Conservation (phyloP, 2,113 vertebrate genomes). For the Acanthochromis polyacanthus region DNA sequence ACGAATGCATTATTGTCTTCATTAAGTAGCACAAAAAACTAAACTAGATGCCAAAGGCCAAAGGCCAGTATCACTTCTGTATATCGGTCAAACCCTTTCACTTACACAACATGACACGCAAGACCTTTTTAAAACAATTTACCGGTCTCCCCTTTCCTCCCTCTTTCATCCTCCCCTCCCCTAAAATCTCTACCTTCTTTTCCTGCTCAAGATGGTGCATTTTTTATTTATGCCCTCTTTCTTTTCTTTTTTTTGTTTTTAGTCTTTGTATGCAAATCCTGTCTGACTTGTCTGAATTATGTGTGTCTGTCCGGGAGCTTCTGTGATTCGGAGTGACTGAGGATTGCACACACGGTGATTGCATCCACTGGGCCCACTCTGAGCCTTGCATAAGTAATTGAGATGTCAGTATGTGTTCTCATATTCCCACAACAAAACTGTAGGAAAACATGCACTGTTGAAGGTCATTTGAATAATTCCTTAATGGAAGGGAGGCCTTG, state of each 20-base stretch:
- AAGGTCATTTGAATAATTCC: slow-evolving; percentile 87
- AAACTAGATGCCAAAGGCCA: slow-evolving; percentile 47
- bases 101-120: slow-evolving; percentile 56
- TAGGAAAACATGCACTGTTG: slow-evolving; percentile 84
- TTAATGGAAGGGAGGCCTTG: slow-evolving; percentile 84
- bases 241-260: slow-evolving; percentile 58
- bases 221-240: slow-evolving; percentile 76
- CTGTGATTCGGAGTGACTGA: slow-evolving; percentile 85
- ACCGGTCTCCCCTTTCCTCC: slow-evolving; percentile 33
- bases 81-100: slow-evolving; percentile 38
- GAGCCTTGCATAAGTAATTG: slow-evolving; percentile 86
- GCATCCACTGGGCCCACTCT: slow-evolving; percentile 84
- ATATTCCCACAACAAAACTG: slow-evolving; percentile 85
- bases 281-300: slow-evolving; percentile 84
- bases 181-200: slow-evolving; percentile 50
- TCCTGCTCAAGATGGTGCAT: slow-evolving; percentile 68
- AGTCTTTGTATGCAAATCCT: slow-evolving; percentile 85
- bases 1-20: neutral
- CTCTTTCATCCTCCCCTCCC: slow-evolving; percentile 15
- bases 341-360: slow-evolving; percentile 82
- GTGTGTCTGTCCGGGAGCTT: slow-evolving; percentile 82
- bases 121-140: slow-evolving; percentile 74
- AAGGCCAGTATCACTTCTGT: slow-evolving; percentile 28
- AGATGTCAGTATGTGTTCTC: slow-evolving; percentile 86
- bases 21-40: neutral